phyloP scores from a whole-genome alignment of 2,888 invertebrate species.

The Agrotis clavis region DNA sequence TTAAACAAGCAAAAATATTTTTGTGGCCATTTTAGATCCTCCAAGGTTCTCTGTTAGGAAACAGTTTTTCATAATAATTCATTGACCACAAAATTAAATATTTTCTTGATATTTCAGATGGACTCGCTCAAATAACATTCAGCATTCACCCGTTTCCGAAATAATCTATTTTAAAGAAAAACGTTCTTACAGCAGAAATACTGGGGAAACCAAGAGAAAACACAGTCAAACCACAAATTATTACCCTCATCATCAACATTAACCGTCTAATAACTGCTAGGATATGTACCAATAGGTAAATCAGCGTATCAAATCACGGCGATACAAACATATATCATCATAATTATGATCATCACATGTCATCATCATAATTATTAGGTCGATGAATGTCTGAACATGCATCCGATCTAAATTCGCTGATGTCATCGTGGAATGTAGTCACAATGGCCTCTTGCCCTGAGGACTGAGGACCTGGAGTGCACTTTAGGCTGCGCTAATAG shows the following conservation, averaged over 20 bases:
- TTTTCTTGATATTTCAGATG: too few species aligned
- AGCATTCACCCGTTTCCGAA: too few species aligned
- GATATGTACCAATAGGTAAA: slow-evolving; percentile 34
- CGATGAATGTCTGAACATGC: slow-evolving; percentile 57
- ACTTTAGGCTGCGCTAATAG: slow-evolving; percentile 67
- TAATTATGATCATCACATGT: slow-evolving; percentile 16
- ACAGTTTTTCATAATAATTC: too few species aligned
- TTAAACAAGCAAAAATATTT: too few species aligned
- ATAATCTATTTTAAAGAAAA: not conserved
- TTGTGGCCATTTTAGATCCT: too few species aligned
- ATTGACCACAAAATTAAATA: too few species aligned
- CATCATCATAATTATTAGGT: slow-evolving; percentile 31
- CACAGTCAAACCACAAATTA: not conserved
- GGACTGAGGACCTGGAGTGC: slow-evolving; percentile 60
- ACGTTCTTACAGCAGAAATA: not conserved
- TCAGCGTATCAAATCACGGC: slow-evolving; percentile 37
- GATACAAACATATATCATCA: slow-evolving; percentile 23
- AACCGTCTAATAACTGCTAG: not conserved
- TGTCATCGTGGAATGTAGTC: slow-evolving; percentile 65
- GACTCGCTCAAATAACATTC: too few species aligned
- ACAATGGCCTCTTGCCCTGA: slow-evolving; percentile 66
- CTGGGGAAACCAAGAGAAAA: not conserved
- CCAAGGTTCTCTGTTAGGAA: too few species aligned
- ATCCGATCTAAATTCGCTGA: slow-evolving; percentile 77
- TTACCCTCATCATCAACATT: slow-evolving; percentile 2